Evolutionary conservation across 2,797 vertebrate genomes (phyloP), one percentile per base, ranked within the genome.

Genomic region (Hephaestus fuliginosus): DNA sequence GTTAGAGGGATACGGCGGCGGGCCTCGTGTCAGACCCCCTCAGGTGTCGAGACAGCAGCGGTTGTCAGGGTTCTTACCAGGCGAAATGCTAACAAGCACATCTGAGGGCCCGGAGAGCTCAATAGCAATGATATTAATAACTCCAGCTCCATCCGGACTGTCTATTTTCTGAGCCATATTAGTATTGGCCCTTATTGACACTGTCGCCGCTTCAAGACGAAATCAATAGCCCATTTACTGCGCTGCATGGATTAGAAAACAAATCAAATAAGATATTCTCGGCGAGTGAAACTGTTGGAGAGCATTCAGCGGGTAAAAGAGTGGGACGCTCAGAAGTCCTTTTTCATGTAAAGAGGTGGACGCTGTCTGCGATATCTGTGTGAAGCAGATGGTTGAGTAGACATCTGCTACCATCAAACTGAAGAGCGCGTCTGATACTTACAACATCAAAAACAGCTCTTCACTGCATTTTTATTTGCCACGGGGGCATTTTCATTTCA

Each of bases 361-460:
- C 72, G 43, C 63, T 51, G 76, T 73, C 14, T 39, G 57, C 49
- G 76, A 70, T 86, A 64, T 79, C 61, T 73, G 79, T 75, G 66
- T 78, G 79, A 71, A 85, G 80, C 85, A 88, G 88, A 82, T 75
- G 86, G 85, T 70, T 74, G 78, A 93, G 76, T 53, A 79, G 81
- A 86, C 85, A 85, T 85, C 82, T 85, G 83, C 70, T 73, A 33
- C 60, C 78, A 41, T 88, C 74, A 30, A 78, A 76, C 71, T 81
- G 65, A 80, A 74, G 81, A 74, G 75, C 61, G 68, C 15, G 55
- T 82, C 63, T 84, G 78, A 86, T 81, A 77, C 63, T 85, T 76
- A 46, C 82, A 64, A 82, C 86, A 86, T 92, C 82, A 89, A 87
- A 87, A 89, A 83, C 75, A 67, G 30, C 74, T 84, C 82, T 91